Conservation (phyloP, 2,113 vertebrate species). For the Podarcis muralis region DNA sequence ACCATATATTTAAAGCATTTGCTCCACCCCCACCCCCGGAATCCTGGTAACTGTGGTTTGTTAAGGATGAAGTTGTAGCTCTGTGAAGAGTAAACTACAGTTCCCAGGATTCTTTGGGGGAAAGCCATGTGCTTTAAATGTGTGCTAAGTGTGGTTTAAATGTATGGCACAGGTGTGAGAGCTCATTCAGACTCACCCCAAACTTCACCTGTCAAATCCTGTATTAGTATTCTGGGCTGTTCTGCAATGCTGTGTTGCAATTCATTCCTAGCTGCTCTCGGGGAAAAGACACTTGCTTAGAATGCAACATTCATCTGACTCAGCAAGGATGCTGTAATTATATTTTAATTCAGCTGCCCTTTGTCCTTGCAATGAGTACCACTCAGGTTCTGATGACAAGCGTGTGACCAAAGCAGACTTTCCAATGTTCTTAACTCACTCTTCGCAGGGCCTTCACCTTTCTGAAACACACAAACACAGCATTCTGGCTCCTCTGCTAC, state of each 20-base stretch:
- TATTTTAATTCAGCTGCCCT: background rate
- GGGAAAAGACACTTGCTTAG: background rate
- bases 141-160: too few relatives aligned
- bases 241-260: background rate
- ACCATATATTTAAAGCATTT: too few relatives aligned
- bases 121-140: too few relatives aligned
- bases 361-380: background rate
- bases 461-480: background rate
- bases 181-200: background rate
- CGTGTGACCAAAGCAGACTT: background rate
- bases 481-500: background rate
- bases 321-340: background rate
- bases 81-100: too few relatives aligned
- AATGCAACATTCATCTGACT: background rate
- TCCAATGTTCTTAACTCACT: background rate
- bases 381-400: too few relatives aligned
- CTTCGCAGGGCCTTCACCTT: background rate
- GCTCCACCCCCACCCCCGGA: too few relatives aligned
- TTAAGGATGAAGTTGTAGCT: too few relatives aligned
- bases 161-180: too few relatives aligned
- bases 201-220: background rate
- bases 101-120: too few relatives aligned
- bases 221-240: background rate
- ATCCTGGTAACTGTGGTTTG: too few relatives aligned
- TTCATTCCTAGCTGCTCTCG: background rate